Base-by-base conservation (phyloP, 2,888 invertebrate species). In the Philopedon plagiatum region DNA sequence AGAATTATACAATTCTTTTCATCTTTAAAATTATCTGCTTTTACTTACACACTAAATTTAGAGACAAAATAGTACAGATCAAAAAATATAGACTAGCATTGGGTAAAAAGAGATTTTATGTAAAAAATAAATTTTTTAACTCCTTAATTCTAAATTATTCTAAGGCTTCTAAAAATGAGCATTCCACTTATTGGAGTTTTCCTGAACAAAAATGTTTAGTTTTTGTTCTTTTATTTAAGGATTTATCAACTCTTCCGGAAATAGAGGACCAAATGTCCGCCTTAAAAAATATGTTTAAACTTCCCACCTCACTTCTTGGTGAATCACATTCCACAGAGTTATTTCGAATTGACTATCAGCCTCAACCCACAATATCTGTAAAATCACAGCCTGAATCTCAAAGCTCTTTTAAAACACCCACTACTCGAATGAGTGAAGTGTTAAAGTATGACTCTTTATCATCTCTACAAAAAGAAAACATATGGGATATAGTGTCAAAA, bases 401-500 rank as follows among this genome's bases (percentile, higher is more conserved):
- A 51, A 15, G 13, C 8, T 51, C 51, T 13, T 51, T 26, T 29
- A 15, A 15, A 26, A 26, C 8, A 5, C 29, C 26, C 5, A 23
- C 15, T n/a, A 13, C 8, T 2, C 13, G 9, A 51, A 29, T 29
- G 0, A 65, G 32, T 34, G 76, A 76, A 7, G 13, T 75, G 29
- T 68, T 73, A 26, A 75, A 75, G 51, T 78, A 80, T 75, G 79
- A 80, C 69, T 78, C 78, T 11, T 78, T 78, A 64, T 71, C 72
- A 54, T 80, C 78, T 26, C 79, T 78, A 2, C 58, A 76, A 11
- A 76, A 78, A 75, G 70, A 73, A 37, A 72, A 78, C 74, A 80
- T 85, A 49, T 85, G 85, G 84, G 84, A 84, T 51, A 67, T 80
- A 18, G 84, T 78, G 3, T 78, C 79, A 0, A 78, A 77, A 66